These are phyloP conservation scores for Agrenia bidenticulata DNA, from an alignment of 2,888 invertebrate genomes.

Conservation along the genomic window DNA sequence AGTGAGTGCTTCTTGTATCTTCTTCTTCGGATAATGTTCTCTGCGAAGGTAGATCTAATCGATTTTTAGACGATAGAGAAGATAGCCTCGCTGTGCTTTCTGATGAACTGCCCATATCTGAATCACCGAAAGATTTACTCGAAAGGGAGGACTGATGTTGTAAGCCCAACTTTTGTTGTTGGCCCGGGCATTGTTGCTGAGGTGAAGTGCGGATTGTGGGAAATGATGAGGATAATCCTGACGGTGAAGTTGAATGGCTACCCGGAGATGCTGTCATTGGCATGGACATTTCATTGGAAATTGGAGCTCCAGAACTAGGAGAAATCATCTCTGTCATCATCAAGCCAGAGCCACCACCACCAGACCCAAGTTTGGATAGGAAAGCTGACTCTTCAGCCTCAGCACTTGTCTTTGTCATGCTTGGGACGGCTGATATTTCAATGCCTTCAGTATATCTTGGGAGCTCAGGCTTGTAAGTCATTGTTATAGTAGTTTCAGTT, in stretches of 20 bases:
- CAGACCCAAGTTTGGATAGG: neutral
- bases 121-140: constrained; percentile 72
- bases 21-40: constrained; percentile 63
- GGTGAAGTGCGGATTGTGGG: constrained; percentile 25
- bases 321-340: constrained; percentile 23
- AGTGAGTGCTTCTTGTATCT: constrained; percentile 82
- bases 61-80: constrained; percentile 38
- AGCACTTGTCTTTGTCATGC: neutral
- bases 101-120: constrained; percentile 60
- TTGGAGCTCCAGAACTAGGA: neutral
- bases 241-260: constrained; percentile 40
- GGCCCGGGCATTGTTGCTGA: constrained; percentile 11
- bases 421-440: neutral
- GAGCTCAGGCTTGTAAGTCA: neutral
- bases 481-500: neutral
- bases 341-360: constrained; percentile 14
- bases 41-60: constrained; percentile 52
- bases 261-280: constrained; percentile 36
- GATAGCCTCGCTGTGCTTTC: constrained; percentile 43
- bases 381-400: neutral
- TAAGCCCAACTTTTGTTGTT: constrained; percentile 22
- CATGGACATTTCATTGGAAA: constrained; percentile 31
- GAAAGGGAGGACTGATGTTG: constrained; percentile 58
- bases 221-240: constrained; percentile 29
- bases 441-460: neutral